Conservation (phyloP, 2,113 vertebrate genomes). For the Monarcha castaneiventris region DNA sequence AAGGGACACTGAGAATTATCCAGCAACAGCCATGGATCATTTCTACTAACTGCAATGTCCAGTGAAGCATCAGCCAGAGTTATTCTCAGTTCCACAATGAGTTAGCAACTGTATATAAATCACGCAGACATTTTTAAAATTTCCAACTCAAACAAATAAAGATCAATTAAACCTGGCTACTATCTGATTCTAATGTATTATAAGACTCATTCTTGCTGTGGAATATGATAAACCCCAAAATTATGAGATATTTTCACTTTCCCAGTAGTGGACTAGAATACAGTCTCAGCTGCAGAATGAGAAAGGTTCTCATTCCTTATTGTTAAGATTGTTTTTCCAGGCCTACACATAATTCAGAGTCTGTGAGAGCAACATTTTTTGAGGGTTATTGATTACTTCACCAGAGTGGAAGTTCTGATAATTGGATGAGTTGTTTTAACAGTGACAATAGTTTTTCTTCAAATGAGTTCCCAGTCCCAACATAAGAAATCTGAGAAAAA, state of each 20-base stretch:
- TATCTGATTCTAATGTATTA: background rate
- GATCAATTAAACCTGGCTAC: background rate
- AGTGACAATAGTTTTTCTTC: background rate
- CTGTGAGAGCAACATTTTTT: background rate
- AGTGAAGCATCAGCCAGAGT: background rate
- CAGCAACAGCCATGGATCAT: background rate
- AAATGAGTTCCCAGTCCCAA: background rate
- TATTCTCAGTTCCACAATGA: background rate
- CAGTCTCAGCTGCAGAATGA: background rate
- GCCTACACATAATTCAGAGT: background rate
- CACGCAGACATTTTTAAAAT: background rate
- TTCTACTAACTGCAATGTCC: background rate
- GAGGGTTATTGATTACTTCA: background rate
- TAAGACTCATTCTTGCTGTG: background rate
- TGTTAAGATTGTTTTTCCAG: background rate
- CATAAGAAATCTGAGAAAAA: background rate
- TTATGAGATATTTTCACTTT: background rate
- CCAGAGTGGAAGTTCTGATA: background rate
- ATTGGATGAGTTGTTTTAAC: background rate
- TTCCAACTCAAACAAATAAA: background rate
- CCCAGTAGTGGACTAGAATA: background rate
- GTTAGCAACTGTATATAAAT: background rate
- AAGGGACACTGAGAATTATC: background rate
- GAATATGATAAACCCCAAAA: background rate
- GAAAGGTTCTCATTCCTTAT: background rate